phyloP scores from a whole-genome alignment of 2,888 invertebrate genomes.

The Acrobeloides nanus region DNA sequence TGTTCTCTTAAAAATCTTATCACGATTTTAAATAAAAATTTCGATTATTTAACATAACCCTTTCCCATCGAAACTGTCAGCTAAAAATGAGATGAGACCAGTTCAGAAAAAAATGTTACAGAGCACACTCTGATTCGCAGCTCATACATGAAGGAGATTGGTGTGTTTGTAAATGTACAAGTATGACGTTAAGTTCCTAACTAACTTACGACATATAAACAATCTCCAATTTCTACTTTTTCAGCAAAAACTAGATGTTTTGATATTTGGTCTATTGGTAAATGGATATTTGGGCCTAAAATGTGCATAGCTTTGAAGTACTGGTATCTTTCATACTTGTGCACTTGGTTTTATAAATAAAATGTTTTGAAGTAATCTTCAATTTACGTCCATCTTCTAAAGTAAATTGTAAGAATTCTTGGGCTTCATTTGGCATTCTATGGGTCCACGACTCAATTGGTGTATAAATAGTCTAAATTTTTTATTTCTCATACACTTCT shows the following conservation, averaged over 20 bases:
- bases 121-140: too few relatives aligned
- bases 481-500: slow-evolving; percentile 6
- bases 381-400: slow-evolving; percentile 36
- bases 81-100: too few relatives aligned
- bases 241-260: slow-evolving; percentile 36
- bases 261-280: slow-evolving; percentile 11
- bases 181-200: slow-evolving; percentile 4
- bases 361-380: slow-evolving; percentile 44
- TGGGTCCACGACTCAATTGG: slow-evolving; percentile 47
- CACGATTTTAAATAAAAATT: background rate
- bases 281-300: too few relatives aligned
- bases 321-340: too few relatives aligned
- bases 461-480: slow-evolving; percentile 12
- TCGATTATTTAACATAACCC: background rate
- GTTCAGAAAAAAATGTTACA: too few relatives aligned
- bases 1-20: too few relatives aligned
- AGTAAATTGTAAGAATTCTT: slow-evolving; percentile 29
- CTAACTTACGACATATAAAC: slow-evolving; percentile 32
- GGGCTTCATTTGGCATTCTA: slow-evolving; percentile 28
- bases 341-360: slow-evolving; percentile 37
- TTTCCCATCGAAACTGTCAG: too few relatives aligned
- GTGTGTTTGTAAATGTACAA: too few relatives aligned
- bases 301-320: background rate
- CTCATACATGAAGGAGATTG: too few relatives aligned
- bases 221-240: slow-evolving; percentile 41